phyloP scores from a whole-genome alignment of 1,140 invertebrate genomes.

The Neodiprion pinetum region DNA sequence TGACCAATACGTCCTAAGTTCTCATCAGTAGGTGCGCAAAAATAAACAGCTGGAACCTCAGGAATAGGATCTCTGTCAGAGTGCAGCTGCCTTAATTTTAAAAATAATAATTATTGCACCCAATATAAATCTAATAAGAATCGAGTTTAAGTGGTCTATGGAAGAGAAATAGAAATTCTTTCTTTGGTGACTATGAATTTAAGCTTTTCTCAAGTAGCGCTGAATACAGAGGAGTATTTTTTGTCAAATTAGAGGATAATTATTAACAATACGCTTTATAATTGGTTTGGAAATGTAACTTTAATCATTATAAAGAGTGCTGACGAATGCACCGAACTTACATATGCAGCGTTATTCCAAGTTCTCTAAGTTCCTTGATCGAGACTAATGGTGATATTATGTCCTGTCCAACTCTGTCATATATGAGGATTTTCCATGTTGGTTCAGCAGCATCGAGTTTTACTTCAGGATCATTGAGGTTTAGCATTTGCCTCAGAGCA shows the following conservation, averaged over 20 bases:
- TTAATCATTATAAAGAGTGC: too few species aligned
- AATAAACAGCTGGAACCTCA: conserved; percentile 98
- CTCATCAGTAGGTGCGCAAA: conserved; percentile 96
- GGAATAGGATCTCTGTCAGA: conserved; percentile 95
- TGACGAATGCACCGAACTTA: conserved; percentile 62
- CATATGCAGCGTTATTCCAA: conserved; percentile 97
- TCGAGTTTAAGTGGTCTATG: conserved; percentile 9
- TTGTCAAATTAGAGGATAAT: neutral
- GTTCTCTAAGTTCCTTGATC: conserved; percentile 93
- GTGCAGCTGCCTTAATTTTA: conserved; percentile 78
- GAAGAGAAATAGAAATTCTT: conserved; percentile 11
- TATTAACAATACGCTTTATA: neutral
- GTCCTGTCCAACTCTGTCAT: conserved; percentile 95
- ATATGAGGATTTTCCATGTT: conserved; percentile 95
- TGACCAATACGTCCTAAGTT: conserved; percentile 94
- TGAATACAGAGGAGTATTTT: neutral
- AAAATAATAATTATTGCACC: conserved; percentile 38
- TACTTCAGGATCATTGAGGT: conserved; percentile 83
- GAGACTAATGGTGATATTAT: conserved; percentile 97
- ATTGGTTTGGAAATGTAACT: too few species aligned
- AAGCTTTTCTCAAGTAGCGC: too few species aligned
- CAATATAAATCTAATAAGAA: conserved; percentile 12
- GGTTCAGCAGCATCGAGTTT: conserved; percentile 83
- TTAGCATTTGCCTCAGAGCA: conserved; percentile 93
- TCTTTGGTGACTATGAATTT: too few species aligned